A percentile compares a stretch with the other conserved stretches of the same genome.
phyloP scores from a whole-genome alignment of 1,140 invertebrate species.

The Hestina assimilis region DNA sequence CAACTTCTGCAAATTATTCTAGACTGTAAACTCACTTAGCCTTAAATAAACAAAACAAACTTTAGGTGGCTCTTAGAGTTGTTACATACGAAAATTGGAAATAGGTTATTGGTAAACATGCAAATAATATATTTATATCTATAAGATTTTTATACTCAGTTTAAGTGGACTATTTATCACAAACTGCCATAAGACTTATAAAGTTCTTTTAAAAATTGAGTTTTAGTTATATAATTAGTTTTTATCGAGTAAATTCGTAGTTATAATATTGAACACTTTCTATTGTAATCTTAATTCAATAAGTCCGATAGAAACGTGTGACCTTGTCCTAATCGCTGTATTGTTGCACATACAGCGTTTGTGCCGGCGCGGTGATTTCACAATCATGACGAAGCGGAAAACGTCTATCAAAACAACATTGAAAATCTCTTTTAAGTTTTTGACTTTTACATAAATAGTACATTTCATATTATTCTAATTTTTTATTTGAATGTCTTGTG shows the following conservation, averaged over 20 bases:
- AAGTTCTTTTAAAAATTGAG: not conserved
- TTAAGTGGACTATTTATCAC: no score
- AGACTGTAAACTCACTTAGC: no score
- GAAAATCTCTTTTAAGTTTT: not conserved
- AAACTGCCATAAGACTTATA: no score
- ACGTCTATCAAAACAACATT: not conserved
- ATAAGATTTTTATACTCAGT: no score
- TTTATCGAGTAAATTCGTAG: not conserved
- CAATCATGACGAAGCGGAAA: not conserved
- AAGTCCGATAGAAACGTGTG: not conserved
- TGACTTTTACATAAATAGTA: no score
- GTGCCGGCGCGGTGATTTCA: not conserved
- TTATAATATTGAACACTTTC: not conserved
- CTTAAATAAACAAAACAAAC: no score
- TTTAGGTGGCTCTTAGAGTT: no score
- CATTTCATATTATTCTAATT: not conserved
- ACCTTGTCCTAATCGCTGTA: not conserved
- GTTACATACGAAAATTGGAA: no score
- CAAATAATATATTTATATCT: no score
- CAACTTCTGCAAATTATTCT: no score
- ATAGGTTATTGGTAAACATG: no score
- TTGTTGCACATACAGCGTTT: not conserved
- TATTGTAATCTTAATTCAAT: not conserved
- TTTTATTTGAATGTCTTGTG: not conserved
- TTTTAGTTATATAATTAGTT: not conserved